Evolutionary conservation across 2,888 invertebrate genomes (phyloP).

Genomic region (Mantis religiosa): DNA sequence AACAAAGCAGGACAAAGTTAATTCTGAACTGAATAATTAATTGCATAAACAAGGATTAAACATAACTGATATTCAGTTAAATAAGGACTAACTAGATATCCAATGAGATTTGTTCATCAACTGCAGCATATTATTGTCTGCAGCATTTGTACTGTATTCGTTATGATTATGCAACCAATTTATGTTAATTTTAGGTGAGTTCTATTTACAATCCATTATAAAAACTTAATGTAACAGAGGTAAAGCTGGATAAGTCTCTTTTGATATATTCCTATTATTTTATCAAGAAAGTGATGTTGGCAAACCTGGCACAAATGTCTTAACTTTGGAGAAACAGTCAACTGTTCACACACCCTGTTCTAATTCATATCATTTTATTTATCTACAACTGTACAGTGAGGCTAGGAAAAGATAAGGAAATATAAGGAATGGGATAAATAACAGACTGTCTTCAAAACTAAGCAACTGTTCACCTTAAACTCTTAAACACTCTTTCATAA

Average conservation of each 20-base stretch:
- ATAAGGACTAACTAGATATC: background rate
- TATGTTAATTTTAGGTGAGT: background rate
- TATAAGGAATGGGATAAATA: background rate
- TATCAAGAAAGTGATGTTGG: background rate
- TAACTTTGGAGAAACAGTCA: background rate
- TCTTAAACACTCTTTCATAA: background rate
- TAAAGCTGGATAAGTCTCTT: background rate
- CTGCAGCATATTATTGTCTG: too few species aligned
- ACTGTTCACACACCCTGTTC: slow-evolving; percentile 8
- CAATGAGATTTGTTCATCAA: too few species aligned
- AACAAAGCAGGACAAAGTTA: too few species aligned
- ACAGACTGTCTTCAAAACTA: slow-evolving; percentile 5
- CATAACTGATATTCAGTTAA: too few species aligned
- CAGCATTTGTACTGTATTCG: too few species aligned
- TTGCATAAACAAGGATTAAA: too few species aligned
- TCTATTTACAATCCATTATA: background rate
- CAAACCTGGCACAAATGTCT: background rate
- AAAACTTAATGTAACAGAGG: background rate
- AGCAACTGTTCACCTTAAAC: background rate
- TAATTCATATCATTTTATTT: background rate
- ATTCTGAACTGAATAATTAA: too few species aligned
- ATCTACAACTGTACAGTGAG: slow-evolving; percentile 2
- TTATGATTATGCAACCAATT: too few species aligned
- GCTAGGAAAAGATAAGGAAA: background rate
- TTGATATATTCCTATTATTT: background rate